Percentiles rank a stretch among this genome's conserved stretches.
Evolutionary conservation across 2,113 vertebrate species (phyloP).

Genomic region (Puma concolor): DNA sequence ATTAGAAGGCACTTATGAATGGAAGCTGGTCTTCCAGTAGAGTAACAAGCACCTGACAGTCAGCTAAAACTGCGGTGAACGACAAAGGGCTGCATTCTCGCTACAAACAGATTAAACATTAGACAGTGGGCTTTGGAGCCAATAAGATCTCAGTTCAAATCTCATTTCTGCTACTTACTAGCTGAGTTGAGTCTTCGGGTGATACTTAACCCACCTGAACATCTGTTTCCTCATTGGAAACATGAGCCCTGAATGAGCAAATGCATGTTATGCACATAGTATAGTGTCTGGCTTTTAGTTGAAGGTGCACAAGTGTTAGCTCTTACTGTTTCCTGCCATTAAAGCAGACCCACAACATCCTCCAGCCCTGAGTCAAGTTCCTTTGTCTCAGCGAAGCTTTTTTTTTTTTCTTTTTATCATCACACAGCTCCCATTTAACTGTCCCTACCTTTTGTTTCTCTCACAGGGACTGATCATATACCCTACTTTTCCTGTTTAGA

Average conservation of each 20-base stretch:
- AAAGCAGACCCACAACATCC: background rate
- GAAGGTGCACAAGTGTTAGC: background rate
- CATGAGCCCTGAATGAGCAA: background rate
- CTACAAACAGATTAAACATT: background rate
- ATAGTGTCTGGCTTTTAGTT: background rate
- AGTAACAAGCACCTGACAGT: background rate
- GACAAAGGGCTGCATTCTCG: background rate
- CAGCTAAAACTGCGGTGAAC: background rate
- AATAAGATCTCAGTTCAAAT: background rate
- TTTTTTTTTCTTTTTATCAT: background rate
- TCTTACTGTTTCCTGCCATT: background rate
- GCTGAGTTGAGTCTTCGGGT: background rate
- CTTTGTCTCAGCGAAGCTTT: fast-evolving
- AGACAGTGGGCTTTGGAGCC: background rate
- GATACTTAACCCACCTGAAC: background rate
- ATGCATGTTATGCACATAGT: background rate
- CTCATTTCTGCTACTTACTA: background rate
- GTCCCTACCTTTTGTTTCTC: background rate
- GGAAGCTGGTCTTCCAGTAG: background rate
- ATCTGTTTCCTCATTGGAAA: background rate
- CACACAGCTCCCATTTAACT: background rate
- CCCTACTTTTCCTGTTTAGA: background rate
- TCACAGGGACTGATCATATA: background rate
- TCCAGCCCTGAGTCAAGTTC: background rate
- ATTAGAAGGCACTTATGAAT: background rate